Percentiles rank a stretch among this genome's conserved stretches.
Evolutionary conservation across 2,888 invertebrate genomes (phyloP).

Genomic region (Eupithecia insigniata): DNA sequence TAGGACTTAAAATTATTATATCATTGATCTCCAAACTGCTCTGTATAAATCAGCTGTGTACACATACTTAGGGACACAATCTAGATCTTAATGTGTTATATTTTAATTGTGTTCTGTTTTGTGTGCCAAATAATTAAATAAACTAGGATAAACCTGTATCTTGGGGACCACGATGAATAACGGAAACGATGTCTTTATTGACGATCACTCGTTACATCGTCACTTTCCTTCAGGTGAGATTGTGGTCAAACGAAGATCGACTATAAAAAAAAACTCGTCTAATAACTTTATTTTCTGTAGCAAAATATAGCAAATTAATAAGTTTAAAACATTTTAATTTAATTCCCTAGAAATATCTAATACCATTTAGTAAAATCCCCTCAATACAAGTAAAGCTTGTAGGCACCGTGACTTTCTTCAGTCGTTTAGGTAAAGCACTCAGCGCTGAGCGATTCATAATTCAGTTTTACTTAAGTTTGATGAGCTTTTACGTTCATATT

Average conservation of each 20-base stretch:
- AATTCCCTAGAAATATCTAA: background rate
- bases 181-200: background rate
- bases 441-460: conserved; percentile 44
- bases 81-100: no score
- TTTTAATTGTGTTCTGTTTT: no score
- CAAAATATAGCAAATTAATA: background rate
- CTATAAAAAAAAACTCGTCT: no score
- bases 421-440: conserved; percentile 38
- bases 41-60: no score
- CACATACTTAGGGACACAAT: no score
- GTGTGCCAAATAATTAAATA: no score
- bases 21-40: no score
- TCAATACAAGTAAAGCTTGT: conserved; percentile 12
- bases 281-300: background rate
- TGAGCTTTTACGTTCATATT: conserved; percentile 47
- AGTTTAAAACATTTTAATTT: background rate
- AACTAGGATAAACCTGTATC: no score
- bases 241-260: no score
- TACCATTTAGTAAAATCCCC: background rate
- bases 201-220: no score
- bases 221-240: no score
- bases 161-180: background rate
- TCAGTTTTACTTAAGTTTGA: conserved; percentile 46
- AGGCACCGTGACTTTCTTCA: conserved; percentile 25
- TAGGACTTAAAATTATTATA: no score